Percentiles rank a stretch among this genome's conserved stretches.
phyloP scores from a whole-genome alignment of 2,888 invertebrate genomes.

The Cancer borealis region DNA sequence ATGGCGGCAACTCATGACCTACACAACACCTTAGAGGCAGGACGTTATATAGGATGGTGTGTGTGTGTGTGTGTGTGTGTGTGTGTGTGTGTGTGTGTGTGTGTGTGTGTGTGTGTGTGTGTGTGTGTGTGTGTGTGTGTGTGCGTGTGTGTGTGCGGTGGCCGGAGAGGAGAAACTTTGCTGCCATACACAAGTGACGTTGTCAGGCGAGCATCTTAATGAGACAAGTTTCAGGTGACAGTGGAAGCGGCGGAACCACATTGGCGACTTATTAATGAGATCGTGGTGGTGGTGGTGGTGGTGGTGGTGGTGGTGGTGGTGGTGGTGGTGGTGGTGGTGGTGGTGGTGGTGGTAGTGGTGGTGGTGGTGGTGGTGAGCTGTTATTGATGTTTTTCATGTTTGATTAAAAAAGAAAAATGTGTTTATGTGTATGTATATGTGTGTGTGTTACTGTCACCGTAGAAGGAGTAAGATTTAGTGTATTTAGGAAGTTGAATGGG shows the following conservation, averaged over 20 bases:
- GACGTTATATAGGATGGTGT: not conserved
- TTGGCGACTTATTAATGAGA: conserved; percentile 17
- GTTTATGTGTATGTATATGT: not conserved
- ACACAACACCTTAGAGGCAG: not conserved
- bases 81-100: conserved; percentile 45
- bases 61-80: conserved; percentile 44
- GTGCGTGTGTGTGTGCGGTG: not conserved
- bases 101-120: conserved; percentile 8
- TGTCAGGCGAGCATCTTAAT: conserved; percentile 31
- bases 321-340: conserved; percentile 13
- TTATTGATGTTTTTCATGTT: not conserved
- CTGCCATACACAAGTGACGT: not conserved
- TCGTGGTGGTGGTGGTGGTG: not conserved
- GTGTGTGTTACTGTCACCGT: not conserved
- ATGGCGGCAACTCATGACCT: not conserved
- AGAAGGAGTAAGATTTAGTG: not conserved
- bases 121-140: not conserved
- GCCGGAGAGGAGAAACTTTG: not conserved
- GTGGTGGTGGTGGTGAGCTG: conserved; percentile 28
- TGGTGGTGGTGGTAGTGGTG: conserved; percentile 43
- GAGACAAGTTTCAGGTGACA: conserved; percentile 41
- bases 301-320: not conserved
- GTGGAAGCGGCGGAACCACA: not conserved
- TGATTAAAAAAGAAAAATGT: not conserved
- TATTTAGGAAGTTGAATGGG: not conserved